phyloP scores from a whole-genome alignment of 92 coral and sea anemone genomes.

The Porites cylindrica region DNA sequence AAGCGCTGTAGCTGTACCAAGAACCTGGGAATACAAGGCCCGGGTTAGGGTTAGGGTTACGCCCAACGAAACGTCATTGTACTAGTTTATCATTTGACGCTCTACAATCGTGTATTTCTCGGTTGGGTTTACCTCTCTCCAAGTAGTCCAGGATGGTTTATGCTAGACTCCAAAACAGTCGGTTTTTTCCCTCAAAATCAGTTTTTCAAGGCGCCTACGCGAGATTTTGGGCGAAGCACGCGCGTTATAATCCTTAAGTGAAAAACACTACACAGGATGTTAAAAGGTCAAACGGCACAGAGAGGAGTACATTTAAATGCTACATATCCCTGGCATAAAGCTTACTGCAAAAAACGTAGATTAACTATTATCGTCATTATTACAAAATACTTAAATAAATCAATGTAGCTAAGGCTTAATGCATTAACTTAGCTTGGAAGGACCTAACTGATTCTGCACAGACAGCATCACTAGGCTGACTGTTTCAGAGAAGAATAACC shows the following conservation, averaged over 20 bases:
- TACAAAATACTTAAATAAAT: not conserved
- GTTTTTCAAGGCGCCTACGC: too few relatives aligned
- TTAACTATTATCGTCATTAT: not conserved
- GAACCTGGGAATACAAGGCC: too few relatives aligned
- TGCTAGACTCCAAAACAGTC: too few relatives aligned
- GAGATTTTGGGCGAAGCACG: too few relatives aligned
- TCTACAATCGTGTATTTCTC: too few relatives aligned
- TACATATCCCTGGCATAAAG: not conserved
- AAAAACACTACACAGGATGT: slow-evolving; percentile 1
- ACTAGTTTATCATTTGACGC: too few relatives aligned
- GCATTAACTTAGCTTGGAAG: slow-evolving; percentile 24
- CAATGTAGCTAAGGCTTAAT: not conserved
- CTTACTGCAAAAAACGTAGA: not conserved
- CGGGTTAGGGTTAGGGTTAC: too few relatives aligned
- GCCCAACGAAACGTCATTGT: too few relatives aligned
- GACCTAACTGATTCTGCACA: slow-evolving; percentile 14
- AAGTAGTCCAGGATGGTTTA: too few relatives aligned
- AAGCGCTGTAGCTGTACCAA: too few relatives aligned
- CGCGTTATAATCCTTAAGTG: not conserved
- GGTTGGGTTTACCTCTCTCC: too few relatives aligned
- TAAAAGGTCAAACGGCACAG: not conserved
- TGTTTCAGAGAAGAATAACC: slow-evolving; percentile 2
- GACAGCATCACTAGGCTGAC: slow-evolving; percentile 26
- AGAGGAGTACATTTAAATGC: slow-evolving; percentile 6
- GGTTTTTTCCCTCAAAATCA: too few relatives aligned